Base-by-base conservation (phyloP, 2,797 vertebrate species). In the Antrozous pallidus region DNA sequence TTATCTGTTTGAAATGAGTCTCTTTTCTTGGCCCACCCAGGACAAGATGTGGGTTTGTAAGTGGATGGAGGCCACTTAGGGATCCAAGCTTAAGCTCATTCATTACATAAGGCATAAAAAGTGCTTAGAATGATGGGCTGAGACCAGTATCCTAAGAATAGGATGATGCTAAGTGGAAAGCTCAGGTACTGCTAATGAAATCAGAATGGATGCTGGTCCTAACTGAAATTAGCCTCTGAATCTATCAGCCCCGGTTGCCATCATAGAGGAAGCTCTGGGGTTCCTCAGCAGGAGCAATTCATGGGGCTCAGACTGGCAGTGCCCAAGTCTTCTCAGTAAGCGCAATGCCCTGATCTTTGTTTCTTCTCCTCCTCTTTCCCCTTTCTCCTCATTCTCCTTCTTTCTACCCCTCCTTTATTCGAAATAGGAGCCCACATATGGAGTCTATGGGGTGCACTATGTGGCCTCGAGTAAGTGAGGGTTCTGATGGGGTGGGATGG, bases 221-320 rank as follows among this genome's bases (percentile, higher is more conserved):
- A n/a, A 74, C 79, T 40, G 51, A 91, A 94, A 89, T 56, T 49
- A 67, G 78, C n/a, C 65, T 82, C 70, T n/a, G n/a, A 61, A 28
- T 61, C 74, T 38, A 31, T 77, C 47, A 58, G 33, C 51, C 49
- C 79, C 73, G 75, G 6, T 49, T 75, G 61, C 70, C 7, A 1
- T 47, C 40, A 5, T 1, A 2, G 2, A 13, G 42, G 71, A 26
- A 10, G 49, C 74, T 87, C 45, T 18, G 31, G 24, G 7, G 31
- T 14, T 61, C n/a, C 70, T 40, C 38, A 20, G 69, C 77, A 54
- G 61, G 56, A 84, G 42, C 11, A 40, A 38, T 9, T 63, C 31
- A 3, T 38, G 56, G 47, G 8, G 16, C 54, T 49, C 36, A 80
- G 33, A 22, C 54, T 71, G 83, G 67, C 54, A 49, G 17, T 13